Conservation (phyloP, 1,140 invertebrate species). For the Apis florea region DNA sequence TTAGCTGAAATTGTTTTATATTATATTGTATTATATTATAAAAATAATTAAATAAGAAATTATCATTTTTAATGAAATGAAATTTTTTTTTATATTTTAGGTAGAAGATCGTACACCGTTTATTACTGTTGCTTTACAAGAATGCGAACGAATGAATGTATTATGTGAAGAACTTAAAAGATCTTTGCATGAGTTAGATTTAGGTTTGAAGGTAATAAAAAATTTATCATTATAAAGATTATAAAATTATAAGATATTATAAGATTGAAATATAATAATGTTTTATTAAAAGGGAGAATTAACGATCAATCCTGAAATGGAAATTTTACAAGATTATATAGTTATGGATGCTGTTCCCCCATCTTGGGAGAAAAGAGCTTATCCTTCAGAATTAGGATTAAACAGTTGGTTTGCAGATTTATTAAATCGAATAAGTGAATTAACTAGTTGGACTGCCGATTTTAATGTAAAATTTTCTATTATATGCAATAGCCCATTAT, state of each 20-base stretch:
- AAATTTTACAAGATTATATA: constrained; percentile 87
- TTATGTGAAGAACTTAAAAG: constrained; percentile 90
- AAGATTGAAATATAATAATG: background rate
- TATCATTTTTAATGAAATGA: background rate
- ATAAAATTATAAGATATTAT: no score
- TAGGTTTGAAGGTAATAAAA: constrained; percentile 90
- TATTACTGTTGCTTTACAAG: constrained; percentile 95
- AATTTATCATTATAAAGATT: background rate
- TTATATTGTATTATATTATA: background rate
- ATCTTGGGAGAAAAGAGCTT: constrained; percentile 91
- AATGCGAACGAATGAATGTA: constrained; percentile 97
- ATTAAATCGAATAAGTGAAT: constrained; percentile 87
- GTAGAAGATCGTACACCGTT: constrained; percentile 94
- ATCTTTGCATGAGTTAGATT: constrained; percentile 91
- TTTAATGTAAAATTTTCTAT: constrained; percentile 81
- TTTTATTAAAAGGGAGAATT: constrained; percentile 88
- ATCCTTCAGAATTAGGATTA: constrained; percentile 93
- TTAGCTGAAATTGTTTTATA: background rate
- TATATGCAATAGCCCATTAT: background rate
- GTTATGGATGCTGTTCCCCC: constrained; percentile 93
- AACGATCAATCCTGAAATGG: constrained; percentile 96
- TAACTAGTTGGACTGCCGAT: constrained; percentile 90
- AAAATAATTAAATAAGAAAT: background rate
- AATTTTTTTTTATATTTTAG: constrained; percentile 47
- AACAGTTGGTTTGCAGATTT: constrained; percentile 94